A percentile compares a stretch with the other conserved stretches of the same genome.
These are phyloP conservation scores for Laspeyria flexula DNA, from an alignment of 2,888 invertebrate species.

Conservation along the genomic window DNA sequence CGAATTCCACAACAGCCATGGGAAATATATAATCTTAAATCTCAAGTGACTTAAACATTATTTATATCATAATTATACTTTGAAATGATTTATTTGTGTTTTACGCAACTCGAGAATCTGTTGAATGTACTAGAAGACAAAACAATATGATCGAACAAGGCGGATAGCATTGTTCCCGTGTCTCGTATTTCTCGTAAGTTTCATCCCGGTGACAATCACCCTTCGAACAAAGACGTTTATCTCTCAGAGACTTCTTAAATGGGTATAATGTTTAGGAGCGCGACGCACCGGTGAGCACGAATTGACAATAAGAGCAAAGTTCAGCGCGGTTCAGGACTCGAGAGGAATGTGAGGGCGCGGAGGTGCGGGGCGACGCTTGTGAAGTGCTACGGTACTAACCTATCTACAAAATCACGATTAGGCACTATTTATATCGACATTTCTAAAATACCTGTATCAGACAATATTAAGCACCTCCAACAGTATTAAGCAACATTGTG, in stretches of 20 bases:
- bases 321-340: slow-evolving; percentile 82
- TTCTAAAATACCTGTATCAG: slow-evolving; percentile 62
- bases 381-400: slow-evolving; percentile 70
- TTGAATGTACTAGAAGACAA: slow-evolving; percentile 28
- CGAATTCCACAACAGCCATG: slow-evolving; percentile 22
- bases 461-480: slow-evolving; percentile 52
- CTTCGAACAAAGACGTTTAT: slow-evolving; percentile 64
- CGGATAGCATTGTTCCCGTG: slow-evolving; percentile 44
- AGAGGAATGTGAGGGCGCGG: slow-evolving; percentile 79
- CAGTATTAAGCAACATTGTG: slow-evolving; percentile 42
- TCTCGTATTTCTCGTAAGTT: slow-evolving; percentile 53
- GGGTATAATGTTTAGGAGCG: slow-evolving; percentile 68
- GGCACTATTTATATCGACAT: slow-evolving; percentile 77
- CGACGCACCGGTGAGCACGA: slow-evolving; percentile 80
- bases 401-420: slow-evolving; percentile 79
- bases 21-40: slow-evolving; percentile 28
- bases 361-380: slow-evolving; percentile 64
- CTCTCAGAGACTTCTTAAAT: slow-evolving; percentile 63
- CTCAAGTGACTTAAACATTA: slow-evolving; percentile 35
- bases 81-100: slow-evolving; percentile 37
- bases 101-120: slow-evolving; percentile 30
- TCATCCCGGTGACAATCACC: slow-evolving; percentile 55
- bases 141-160: slow-evolving; percentile 43
- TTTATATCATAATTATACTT: slow-evolving; percentile 42
- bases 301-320: slow-evolving; percentile 86